Conservation (phyloP, 2,113 vertebrate genomes). For the Heliornis fulica region DNA sequence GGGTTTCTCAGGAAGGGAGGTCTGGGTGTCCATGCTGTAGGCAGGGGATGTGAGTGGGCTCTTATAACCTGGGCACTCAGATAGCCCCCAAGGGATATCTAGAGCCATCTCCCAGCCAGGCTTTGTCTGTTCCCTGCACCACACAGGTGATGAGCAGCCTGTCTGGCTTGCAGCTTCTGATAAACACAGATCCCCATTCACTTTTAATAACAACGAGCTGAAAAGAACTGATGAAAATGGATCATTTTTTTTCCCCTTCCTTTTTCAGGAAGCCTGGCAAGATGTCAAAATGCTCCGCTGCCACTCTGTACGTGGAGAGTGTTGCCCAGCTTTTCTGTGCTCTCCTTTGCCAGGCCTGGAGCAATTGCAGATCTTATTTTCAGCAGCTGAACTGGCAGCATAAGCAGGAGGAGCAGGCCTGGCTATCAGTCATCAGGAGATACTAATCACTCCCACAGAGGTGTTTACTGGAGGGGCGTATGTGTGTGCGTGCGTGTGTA, state of each 20-base stretch:
- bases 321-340: not conserved
- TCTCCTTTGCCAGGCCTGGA: not conserved
- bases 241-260: not conserved
- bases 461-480: slow-evolving; percentile 22
- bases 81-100: not conserved
- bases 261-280: slow-evolving; percentile 11
- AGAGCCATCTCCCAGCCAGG: not conserved
- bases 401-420: not conserved
- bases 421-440: slow-evolving; percentile 14
- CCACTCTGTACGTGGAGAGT: not conserved
- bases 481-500: not conserved
- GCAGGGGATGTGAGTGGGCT: not conserved
- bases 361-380: slow-evolving; percentile 6
- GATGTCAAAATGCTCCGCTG: not conserved
- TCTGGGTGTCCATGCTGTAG: not conserved
- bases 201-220: not conserved
- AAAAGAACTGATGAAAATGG: not conserved
- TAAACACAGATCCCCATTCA: not conserved
- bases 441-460: slow-evolving; percentile 27
- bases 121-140: not conserved
- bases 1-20: not conserved
- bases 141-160: not conserved
- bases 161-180: not conserved
- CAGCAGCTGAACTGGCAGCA: not conserved
- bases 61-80: not conserved